Evolutionary conservation across 2,797 vertebrate species (phyloP).

Genomic region (Typhlichthys eigenmanni): DNA sequence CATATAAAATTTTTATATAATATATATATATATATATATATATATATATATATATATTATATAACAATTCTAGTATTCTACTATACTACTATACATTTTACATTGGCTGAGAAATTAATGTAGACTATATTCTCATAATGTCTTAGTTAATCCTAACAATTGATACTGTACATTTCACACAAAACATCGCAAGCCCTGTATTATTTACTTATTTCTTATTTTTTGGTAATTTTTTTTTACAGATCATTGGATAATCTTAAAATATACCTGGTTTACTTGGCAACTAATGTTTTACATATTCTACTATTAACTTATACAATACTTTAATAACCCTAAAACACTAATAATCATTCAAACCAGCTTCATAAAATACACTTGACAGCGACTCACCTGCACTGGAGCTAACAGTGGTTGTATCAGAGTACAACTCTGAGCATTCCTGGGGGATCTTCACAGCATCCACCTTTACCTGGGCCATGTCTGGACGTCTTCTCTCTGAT

Average conservation of each 20-base stretch:
- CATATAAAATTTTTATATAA: not conserved
- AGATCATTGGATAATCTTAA: not conserved
- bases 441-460: conserved; percentile 55
- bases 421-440: conserved; percentile 67
- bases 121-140: not conserved
- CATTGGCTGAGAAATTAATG: no score
- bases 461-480: conserved; percentile 66
- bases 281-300: not conserved
- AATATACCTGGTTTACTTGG: not conserved
- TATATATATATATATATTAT: not conserved
- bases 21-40: not conserved
- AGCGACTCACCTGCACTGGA: conserved; percentile 75
- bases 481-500: conserved; percentile 34
- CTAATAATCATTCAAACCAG: not conserved
- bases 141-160: not conserved
- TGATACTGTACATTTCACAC: not conserved
- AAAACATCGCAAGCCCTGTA: not conserved
- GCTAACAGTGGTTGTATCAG: conserved; percentile 75
- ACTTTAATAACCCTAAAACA: not conserved
- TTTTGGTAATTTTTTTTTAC: not conserved
- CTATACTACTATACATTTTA: no score
- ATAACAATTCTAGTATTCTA: not conserved
- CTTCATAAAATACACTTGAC: not conserved
- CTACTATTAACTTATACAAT: not conserved
- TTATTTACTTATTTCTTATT: not conserved